Percentiles rank a stretch among this genome's conserved stretches.
Evolutionary conservation across 1,140 invertebrate genomes (phyloP).

Genomic region (Penaeus vannamei): DNA sequence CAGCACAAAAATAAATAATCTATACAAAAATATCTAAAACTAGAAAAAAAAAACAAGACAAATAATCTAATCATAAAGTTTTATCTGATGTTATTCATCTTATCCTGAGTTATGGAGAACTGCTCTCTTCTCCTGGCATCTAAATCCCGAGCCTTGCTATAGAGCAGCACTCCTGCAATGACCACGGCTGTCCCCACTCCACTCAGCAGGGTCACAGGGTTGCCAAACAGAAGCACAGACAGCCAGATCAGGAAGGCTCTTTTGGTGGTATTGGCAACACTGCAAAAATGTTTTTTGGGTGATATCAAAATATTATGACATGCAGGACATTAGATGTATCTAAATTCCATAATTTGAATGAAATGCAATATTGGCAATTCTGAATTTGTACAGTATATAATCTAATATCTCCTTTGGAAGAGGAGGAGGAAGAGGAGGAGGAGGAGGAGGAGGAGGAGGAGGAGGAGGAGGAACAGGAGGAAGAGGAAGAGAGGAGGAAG

Average conservation of each 20-base stretch:
- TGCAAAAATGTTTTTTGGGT: constrained; percentile 72
- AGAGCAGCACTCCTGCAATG: constrained; percentile 84
- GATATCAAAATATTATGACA: not conserved
- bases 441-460: too few species aligned
- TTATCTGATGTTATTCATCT: constrained; percentile 50
- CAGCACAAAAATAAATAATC: not conserved
- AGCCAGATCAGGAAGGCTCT: constrained; percentile 88
- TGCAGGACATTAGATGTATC: constrained; percentile 21
- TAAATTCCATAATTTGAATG: not conserved
- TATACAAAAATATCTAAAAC: constrained; percentile 1
- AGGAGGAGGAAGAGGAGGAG: too few species aligned
- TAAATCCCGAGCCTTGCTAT: constrained; percentile 78
- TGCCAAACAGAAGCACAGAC: constrained; percentile 85
- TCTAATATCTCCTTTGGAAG: too few species aligned
- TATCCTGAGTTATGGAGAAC: constrained; percentile 63
- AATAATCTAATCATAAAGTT: not conserved
- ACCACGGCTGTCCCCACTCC: constrained; percentile 83
- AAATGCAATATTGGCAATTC: too few species aligned
- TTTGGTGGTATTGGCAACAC: constrained; percentile 90
- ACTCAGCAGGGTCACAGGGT: constrained; percentile 84
- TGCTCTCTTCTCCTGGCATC: constrained; percentile 61
- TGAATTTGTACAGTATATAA: too few species aligned
- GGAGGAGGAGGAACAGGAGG: too few species aligned
- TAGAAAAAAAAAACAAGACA: not conserved
- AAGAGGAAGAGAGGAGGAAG: too few species aligned